These are phyloP conservation scores for Phortica okadai DNA, from an alignment of 2,888 invertebrate species.

Conservation along the genomic window DNA sequence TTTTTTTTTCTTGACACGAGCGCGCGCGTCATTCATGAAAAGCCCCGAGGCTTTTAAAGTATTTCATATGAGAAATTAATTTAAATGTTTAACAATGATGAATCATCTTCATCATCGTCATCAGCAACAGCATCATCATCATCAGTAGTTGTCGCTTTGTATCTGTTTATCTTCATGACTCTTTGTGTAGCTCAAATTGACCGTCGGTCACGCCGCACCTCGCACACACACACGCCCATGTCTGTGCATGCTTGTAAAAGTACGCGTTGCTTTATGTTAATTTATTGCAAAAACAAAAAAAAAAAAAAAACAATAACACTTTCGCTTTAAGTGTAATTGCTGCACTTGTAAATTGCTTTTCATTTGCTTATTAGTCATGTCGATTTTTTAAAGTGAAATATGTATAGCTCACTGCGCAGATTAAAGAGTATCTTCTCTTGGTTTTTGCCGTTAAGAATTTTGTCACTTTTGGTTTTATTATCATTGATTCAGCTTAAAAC, in stretches of 20 bases:
- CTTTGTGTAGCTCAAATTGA: neutral
- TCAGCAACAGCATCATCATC: neutral
- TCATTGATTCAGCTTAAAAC: too few relatives aligned
- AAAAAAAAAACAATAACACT: neutral
- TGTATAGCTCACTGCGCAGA: neutral
- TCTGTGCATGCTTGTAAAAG: neutral
- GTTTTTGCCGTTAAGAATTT: neutral
- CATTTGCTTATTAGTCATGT: neutral
- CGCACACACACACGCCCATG: too few relatives aligned
- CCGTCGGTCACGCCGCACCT: neutral
- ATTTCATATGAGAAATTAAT: neutral
- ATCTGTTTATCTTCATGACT: neutral
- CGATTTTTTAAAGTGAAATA: neutral
- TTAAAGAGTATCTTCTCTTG: neutral
- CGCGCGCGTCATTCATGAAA: conserved; percentile 1
- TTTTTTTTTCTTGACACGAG: too few relatives aligned
- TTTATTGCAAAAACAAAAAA: neutral
- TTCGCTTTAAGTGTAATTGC: conserved; percentile 10
- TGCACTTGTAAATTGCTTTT: neutral
- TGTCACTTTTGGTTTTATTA: neutral
- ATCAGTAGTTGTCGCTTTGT: neutral
- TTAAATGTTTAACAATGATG: neutral
- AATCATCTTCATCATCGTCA: conserved; percentile 1
- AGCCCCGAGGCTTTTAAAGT: neutral
- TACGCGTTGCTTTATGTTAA: conserved; percentile 5